Evolutionary conservation across 2,888 invertebrate genomes (phyloP).

Genomic region (Scelioninae gen. 2): DNA sequence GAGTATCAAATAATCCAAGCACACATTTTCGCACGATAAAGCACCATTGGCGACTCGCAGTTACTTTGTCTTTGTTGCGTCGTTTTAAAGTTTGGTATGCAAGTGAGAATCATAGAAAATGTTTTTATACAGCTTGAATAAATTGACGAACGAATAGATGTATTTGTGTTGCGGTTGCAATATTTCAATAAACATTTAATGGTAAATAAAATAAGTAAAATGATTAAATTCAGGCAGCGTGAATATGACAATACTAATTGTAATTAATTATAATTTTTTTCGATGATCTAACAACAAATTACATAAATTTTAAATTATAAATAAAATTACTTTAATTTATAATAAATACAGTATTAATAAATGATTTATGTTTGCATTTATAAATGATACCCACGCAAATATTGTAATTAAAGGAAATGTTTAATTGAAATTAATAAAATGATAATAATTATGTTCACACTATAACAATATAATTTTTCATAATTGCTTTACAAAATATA

Average conservation of each 20-base stretch:
- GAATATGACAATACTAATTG: too few species aligned
- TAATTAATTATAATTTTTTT: not conserved
- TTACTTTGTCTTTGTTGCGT: constrained; percentile 20
- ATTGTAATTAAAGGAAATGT: too few species aligned
- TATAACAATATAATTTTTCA: too few species aligned
- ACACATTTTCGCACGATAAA: constrained; percentile 25
- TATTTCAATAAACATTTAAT: constrained; percentile 1
- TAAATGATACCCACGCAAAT: too few species aligned
- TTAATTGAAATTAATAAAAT: too few species aligned
- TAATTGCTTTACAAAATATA: too few species aligned
- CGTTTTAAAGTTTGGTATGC: constrained; percentile 17
- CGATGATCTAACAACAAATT: too few species aligned
- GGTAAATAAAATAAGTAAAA: constrained; percentile 9
- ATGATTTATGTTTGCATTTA: too few species aligned
- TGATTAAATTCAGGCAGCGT: not conserved
- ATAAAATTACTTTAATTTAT: too few species aligned
- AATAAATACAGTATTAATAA: too few species aligned
- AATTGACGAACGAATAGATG: constrained; percentile 16
- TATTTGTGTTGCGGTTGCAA: not conserved
- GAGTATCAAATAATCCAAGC: constrained; percentile 18
- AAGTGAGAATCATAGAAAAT: constrained; percentile 16
- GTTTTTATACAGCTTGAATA: constrained; percentile 9
- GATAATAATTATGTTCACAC: too few species aligned
- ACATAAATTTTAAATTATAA: too few species aligned
- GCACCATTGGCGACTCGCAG: constrained; percentile 18